phyloP scores from a whole-genome alignment of 2,888 invertebrate genomes.

The Tipula unca region DNA sequence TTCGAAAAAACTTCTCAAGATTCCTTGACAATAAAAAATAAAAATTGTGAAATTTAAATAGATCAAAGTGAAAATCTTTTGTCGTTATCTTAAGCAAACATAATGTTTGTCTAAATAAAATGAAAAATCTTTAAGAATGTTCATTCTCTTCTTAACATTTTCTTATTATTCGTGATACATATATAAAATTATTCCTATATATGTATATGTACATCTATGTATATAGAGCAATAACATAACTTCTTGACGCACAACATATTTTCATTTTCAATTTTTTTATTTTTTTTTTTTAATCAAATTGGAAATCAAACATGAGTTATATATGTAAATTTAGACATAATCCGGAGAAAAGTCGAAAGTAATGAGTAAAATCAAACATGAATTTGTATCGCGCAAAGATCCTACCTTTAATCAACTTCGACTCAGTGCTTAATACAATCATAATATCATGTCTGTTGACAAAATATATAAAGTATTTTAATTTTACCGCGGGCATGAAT shows the following conservation, averaged over 20 bases:
- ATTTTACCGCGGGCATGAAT: background rate
- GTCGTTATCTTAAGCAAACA: background rate
- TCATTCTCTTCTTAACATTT: background rate
- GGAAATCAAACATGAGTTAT: background rate
- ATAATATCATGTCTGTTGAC: background rate
- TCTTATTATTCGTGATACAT: background rate
- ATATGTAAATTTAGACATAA: background rate
- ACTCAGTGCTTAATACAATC: background rate
- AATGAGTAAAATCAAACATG: background rate
- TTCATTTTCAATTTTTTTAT: background rate
- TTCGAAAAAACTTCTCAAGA: background rate
- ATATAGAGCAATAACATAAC: background rate
- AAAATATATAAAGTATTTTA: background rate
- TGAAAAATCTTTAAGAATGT: background rate
- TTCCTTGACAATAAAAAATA: background rate
- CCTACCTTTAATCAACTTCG: background rate
- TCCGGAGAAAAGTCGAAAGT: background rate
- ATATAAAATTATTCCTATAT: background rate
- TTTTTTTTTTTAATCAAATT: background rate
- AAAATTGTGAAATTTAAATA: background rate
- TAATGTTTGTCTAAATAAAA: background rate
- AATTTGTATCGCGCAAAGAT: background rate
- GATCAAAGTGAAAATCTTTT: background rate
- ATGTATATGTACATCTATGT: background rate
- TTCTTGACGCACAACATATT: background rate